phyloP scores from a whole-genome alignment of 2,113 vertebrate species.

The Clarias macrocephalus region DNA sequence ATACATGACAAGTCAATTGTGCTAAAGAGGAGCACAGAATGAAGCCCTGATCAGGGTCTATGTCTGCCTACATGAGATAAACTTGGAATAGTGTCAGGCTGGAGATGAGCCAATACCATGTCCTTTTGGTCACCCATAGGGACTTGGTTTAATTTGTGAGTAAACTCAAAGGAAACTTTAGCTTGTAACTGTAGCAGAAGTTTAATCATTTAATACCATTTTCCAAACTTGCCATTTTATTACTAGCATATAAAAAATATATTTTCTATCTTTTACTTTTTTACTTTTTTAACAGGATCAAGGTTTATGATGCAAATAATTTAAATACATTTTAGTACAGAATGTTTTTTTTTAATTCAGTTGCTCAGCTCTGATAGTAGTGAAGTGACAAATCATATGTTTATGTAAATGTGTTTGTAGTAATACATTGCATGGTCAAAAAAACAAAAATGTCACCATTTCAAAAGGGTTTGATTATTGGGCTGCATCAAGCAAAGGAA shows the following conservation, averaged over 20 bases:
- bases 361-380: not conserved
- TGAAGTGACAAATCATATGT: not conserved
- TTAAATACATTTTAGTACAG: not conserved
- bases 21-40: constrained; percentile 54
- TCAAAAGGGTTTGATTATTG: too few relatives aligned
- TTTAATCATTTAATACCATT: not conserved
- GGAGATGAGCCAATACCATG: constrained; percentile 29
- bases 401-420: not conserved
- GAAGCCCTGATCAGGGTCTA: constrained; percentile 56
- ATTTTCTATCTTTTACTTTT: not conserved
- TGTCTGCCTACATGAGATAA: constrained; percentile 70
- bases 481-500: too few relatives aligned
- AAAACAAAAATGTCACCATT: too few relatives aligned
- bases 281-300: not conserved
- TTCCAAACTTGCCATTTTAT: not conserved
- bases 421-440: not conserved
- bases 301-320: not conserved
- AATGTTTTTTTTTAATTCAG: not conserved
- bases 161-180: not conserved
- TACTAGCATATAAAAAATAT: not conserved
- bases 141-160: not conserved
- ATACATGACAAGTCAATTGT: constrained; percentile 80
- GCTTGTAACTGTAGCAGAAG: not conserved
- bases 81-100: constrained; percentile 57
- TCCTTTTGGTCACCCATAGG: constrained; percentile 4